Evolutionary conservation across 2,888 invertebrate species (phyloP).

Genomic region (Erynnis tages): DNA sequence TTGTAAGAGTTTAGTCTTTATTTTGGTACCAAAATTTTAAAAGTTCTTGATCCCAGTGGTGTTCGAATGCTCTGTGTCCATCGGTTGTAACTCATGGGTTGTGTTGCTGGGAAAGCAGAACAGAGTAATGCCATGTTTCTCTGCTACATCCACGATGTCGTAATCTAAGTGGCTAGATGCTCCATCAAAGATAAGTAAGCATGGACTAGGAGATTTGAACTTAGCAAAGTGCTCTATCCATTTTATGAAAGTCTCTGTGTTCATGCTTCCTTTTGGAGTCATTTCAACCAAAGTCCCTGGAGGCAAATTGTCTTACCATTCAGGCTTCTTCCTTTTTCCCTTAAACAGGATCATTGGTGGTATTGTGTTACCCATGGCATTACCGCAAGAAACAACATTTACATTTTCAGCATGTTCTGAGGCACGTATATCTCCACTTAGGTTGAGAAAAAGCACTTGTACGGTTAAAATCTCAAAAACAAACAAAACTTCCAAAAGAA

Average conservation of each 20-base stretch:
- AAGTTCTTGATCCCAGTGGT: conserved; percentile 30
- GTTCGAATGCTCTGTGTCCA: conserved; percentile 31
- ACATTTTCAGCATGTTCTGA: conserved; percentile 27
- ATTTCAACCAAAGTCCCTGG: conserved; percentile 29
- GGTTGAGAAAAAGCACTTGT: no score
- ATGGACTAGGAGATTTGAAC: conserved; percentile 28
- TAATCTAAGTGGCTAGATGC: conserved; percentile 29
- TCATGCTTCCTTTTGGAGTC: conserved; percentile 34
- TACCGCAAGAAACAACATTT: conserved; percentile 19
- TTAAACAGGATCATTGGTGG: conserved; percentile 28
- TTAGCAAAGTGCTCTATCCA: conserved; percentile 29
- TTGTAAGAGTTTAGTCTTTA: conserved; percentile 6
- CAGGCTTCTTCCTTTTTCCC: conserved; percentile 24
- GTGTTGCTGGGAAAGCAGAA: conserved; percentile 31
- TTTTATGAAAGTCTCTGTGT: conserved; percentile 14
- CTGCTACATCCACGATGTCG: conserved; percentile 27
- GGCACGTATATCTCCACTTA: conserved; percentile 14
- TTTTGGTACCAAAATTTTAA: conserved; percentile 2
- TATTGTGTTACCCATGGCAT: conserved; percentile 19
- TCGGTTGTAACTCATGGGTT: conserved; percentile 32
- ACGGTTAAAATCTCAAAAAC: no score
- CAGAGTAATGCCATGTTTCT: conserved; percentile 28
- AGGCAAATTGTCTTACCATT: conserved; percentile 30
- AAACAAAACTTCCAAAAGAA: no score
- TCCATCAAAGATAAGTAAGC: conserved; percentile 30